Conservation (phyloP, 2,797 vertebrate species). For the Parambassis ranga region DNA sequence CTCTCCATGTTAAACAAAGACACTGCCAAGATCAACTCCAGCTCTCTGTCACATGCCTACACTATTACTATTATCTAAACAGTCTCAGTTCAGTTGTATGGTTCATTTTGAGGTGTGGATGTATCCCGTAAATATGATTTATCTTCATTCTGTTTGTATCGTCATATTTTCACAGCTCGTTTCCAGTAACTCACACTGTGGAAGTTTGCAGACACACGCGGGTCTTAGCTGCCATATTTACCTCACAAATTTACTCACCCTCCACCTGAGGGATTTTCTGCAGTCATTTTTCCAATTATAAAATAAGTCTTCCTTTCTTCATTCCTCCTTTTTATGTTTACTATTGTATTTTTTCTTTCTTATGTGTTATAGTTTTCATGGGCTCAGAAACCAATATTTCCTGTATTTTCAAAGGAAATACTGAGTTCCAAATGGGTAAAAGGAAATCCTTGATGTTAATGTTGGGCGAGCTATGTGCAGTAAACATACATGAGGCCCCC, state of each 20-base stretch:
- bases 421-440: slow-evolving; percentile 58
- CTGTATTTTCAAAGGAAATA: slow-evolving; percentile 64
- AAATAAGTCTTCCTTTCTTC: slow-evolving; percentile 27
- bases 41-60: slow-evolving; percentile 34
- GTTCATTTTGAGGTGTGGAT: slow-evolving; percentile 5
- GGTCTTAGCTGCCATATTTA: slow-evolving; percentile 28
- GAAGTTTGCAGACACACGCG: slow-evolving; percentile 9
- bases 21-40: slow-evolving; percentile 44
- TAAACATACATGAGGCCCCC: slow-evolving; percentile 72
- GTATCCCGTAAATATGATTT: slow-evolving; percentile 12
- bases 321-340: slow-evolving; percentile 29
- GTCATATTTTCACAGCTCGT: slow-evolving; percentile 10
- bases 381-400: slow-evolving; percentile 50
- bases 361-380: slow-evolving; percentile 38
- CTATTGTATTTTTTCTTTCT: background rate
- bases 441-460: slow-evolving; percentile 77
- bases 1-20: slow-evolving; percentile 51
- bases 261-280: slow-evolving; percentile 21
- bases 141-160: slow-evolving; percentile 20
- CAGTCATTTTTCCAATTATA: slow-evolving; percentile 19
- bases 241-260: slow-evolving; percentile 21
- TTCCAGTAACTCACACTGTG: slow-evolving; percentile 24
- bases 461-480: slow-evolving; percentile 68
- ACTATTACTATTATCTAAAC: slow-evolving; percentile 31
- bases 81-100: background rate